Evolutionary conservation across 2,888 invertebrate species (phyloP), one percentile per base, ranked within the genome.

Genomic region (Kryphioiulus occultus): DNA sequence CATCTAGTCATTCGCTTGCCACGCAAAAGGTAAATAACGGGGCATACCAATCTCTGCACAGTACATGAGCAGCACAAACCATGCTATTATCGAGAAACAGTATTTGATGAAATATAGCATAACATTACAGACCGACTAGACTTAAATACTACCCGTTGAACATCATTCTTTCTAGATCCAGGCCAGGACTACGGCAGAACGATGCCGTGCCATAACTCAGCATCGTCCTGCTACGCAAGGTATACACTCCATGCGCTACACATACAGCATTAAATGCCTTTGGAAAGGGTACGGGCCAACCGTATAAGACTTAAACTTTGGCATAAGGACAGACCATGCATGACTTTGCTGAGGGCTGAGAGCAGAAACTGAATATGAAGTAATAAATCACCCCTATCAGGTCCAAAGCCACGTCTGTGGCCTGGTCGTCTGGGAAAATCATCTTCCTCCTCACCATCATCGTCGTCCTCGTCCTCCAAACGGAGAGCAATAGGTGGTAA

Each of bases 381-480:
- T 39, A 85, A n/a, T 17, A 47, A 86, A 30, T 87, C 87, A 87
- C 87, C 87, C 68, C 78, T 59, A 82, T 87, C 87, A 30, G 78
- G 78, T 86, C 86, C 86, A 53, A 47, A 86, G 32, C 53, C 86
- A 47, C 53, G 53, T 26, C 44, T 35, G 35, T 47, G 47, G 19
- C 86, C 86, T 42, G 85, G n/a, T 32, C 86, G 86, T 53, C 47
- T 44, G 53, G 47, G 47, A 32, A 35, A 44, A 42, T 85, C 85
- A 53, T 85, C 87, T 44, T 88, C 88, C 26, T 88, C 88, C 39
- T 86, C 88, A 15, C 32, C 88, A 19, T 88, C 88, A 26, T 88
- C 88, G 68, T 88, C 86, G 30, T 88, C 86, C 30, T 78, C 88
- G 26, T 78, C 78, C 35, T 59, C 88, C 86, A 86, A 30, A 19